Percentiles rank a stretch among this genome's conserved stretches.
These are phyloP conservation scores for Ptychobarbus kaznakovi DNA, from an alignment of 2,797 vertebrate genomes.

Conservation along the genomic window DNA sequence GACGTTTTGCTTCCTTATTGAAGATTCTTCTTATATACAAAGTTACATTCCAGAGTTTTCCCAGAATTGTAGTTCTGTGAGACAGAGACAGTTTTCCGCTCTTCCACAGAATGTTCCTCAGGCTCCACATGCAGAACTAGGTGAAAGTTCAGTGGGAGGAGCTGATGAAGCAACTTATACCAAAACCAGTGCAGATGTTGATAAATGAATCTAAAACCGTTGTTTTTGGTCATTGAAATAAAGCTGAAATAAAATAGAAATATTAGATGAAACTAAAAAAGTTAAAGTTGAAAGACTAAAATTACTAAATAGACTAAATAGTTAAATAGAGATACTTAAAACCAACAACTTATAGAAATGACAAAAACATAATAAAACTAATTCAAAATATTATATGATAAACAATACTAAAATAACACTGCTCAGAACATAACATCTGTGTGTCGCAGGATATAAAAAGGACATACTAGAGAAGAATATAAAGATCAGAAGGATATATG, in stretches of 20 bases:
- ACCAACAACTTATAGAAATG: not conserved
- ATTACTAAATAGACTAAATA: not conserved
- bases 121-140: conserved; percentile 48
- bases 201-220: not conserved
- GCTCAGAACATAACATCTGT: not conserved
- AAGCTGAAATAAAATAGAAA: not conserved
- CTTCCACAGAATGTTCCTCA: conserved; percentile 30
- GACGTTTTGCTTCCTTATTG: not conserved
- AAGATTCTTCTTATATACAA: not conserved
- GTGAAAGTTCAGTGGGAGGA: conserved; percentile 57
- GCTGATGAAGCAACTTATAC: not conserved
- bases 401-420: not conserved
- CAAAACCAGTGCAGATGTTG: not conserved
- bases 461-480: not conserved
- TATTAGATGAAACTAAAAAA: too few relatives aligned
- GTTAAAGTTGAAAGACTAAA: not conserved
- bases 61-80: conserved; percentile 5
- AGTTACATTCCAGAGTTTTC: not conserved
- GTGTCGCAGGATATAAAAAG: not conserved
- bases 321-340: not conserved
- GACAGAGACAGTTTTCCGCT: conserved; percentile 5
- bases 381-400: not conserved
- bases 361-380: not conserved
- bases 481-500: not conserved
- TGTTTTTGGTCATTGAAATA: not conserved